Evolutionary conservation across 2,113 vertebrate species (phyloP), one percentile per base, ranked within the genome.

Genomic region (Hoplias malabaricus): DNA sequence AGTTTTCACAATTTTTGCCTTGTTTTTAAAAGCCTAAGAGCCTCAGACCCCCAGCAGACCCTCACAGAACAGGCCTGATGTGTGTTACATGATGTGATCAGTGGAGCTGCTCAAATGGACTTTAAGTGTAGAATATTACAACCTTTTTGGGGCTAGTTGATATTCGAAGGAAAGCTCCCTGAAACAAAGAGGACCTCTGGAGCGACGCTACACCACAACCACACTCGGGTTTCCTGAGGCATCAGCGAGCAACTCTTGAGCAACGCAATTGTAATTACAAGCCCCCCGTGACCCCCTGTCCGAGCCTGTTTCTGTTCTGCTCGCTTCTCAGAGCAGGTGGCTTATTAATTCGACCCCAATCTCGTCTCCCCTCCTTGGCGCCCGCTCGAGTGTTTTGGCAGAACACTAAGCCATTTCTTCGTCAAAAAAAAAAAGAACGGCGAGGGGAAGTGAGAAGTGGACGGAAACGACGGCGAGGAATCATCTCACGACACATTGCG

Each of bases 331-430:
- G 43, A 71, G 68, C 56, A 78, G 42, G 57, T 48, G 75, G 36
- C 66, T 78, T 27, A 21, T 78, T 78, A 63, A 71, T 78, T 78
- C 76, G 16, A 33, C 27, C 67, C 61, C 56, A 13, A 62, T 53
- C 38, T 42, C 27, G 40, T 43, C 36, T 53, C 67, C 21, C 16
- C 59, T 72, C 16, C 19, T 10, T 36, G n/a, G n/a, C n/a, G n/a
- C 33, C 31, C 43, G 42, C 23, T 36, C 40, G 38, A 71, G 80
- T 82, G 25, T 57, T 78, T 68, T 71, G 67, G 80, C 74, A 73
- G 27, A 79, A 83, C 78, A 76, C 57, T n/a, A 56, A 78, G 78
- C 77, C 80, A 67, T 86, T 87, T 85, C 85, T 75, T 65, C 56
- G 71, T 61, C 34, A 81, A 78, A 85, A 76, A 70, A 80, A 62